Conservation (phyloP, 2,797 vertebrate species). For the Clarias pachynema region DNA sequence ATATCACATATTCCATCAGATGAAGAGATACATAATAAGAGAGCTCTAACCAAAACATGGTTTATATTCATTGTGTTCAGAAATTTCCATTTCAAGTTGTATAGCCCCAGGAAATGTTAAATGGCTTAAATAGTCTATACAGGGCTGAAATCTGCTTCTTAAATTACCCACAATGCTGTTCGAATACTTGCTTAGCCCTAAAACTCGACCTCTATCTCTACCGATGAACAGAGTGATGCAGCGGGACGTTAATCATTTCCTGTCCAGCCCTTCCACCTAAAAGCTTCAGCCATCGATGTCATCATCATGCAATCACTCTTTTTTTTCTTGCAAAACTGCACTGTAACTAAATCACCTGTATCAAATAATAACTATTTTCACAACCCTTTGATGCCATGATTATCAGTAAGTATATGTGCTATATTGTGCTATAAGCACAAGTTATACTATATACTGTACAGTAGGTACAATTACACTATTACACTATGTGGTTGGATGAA, state of each 20-base stretch:
- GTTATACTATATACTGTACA: neutral
- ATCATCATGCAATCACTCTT: neutral
- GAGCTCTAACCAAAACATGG: neutral
- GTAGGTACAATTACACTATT: neutral
- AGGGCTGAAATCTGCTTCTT: neutral
- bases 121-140: neutral
- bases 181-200: neutral
- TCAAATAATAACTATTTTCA: slow-evolving; percentile 25
- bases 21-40: neutral
- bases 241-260: neutral
- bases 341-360: slow-evolving; percentile 16
- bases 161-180: neutral
- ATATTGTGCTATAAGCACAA: neutral
- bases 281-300: neutral
- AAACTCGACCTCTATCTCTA: neutral
- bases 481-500: neutral
- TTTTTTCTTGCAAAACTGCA: neutral
- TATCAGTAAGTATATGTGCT: neutral
- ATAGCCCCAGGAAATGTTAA: neutral
- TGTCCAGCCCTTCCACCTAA: neutral
- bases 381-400: neutral
- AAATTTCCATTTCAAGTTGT: neutral
- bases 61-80: slow-evolving; percentile 1
- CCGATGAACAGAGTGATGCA: neutral
- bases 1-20: neutral